A percentile compares a stretch with the other conserved stretches of the same genome.
Conservation (phyloP, 2,797 vertebrate species). For the Ptychadena robeensis region DNA sequence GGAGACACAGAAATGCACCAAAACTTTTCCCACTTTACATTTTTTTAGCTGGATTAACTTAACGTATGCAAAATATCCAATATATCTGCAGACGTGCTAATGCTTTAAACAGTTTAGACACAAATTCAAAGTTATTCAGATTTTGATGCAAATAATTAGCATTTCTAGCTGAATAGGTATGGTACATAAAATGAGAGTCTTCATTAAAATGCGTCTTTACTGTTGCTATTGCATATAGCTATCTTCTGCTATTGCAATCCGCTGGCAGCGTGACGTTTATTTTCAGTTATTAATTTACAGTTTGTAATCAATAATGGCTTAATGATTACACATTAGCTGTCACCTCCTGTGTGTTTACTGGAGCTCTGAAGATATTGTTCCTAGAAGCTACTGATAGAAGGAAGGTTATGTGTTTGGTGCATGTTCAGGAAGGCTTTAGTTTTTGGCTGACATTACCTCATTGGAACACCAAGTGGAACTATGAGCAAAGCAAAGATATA, state of each 20-base stretch:
- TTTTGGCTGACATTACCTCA: background rate
- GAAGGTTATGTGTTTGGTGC: background rate
- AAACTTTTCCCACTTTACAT: too few species aligned
- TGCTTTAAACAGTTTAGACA: background rate
- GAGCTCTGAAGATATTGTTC: slow-evolving; percentile 32
- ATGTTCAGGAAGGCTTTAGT: background rate
- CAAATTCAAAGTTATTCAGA: too few species aligned
- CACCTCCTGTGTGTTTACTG: slow-evolving; percentile 24
- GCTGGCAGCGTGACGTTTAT: slow-evolving; percentile 15
- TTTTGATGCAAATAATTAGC: background rate
- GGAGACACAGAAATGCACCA: too few species aligned
- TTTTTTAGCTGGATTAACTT: too few species aligned
- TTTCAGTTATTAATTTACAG: slow-evolving; percentile 56
- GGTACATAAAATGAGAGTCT: background rate
- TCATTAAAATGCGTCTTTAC: background rate
- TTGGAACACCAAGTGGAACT: background rate
- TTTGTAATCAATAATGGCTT: slow-evolving; percentile 55
- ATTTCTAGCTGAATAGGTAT: background rate
- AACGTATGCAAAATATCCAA: background rate
- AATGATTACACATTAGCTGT: slow-evolving; percentile 54
- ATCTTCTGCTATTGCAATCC: slow-evolving; percentile 6
- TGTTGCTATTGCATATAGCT: background rate
- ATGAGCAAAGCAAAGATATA: background rate
- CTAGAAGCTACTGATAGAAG: slow-evolving; percentile 6
- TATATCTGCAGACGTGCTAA: background rate